A percentile compares a stretch with the other conserved stretches of the same genome.
Evolutionary conservation across 2,113 vertebrate genomes (phyloP).

Genomic region (Caretta caretta): DNA sequence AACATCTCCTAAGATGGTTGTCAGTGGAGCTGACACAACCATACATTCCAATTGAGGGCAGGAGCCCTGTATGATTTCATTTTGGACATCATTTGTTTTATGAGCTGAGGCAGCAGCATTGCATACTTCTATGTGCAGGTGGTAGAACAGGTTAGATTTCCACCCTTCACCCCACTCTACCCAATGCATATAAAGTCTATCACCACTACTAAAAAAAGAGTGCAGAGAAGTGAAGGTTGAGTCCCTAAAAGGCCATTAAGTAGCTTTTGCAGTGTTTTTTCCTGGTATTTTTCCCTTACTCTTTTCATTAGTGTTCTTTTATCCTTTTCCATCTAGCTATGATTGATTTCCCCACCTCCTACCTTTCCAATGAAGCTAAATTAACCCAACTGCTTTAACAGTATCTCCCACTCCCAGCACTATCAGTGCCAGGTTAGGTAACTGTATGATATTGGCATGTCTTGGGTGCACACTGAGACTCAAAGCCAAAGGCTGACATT

Average conservation of each 20-base stretch:
- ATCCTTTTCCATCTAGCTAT: fast-evolving
- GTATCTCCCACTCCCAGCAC: not conserved
- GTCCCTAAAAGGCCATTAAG: not conserved
- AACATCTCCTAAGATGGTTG: not conserved
- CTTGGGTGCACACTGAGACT: not conserved
- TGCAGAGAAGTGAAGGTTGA: fast-evolving
- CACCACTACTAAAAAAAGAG: fast-evolving
- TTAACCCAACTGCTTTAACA: not conserved
- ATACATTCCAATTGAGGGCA: not conserved
- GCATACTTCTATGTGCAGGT: fast-evolving
- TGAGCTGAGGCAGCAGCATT: not conserved
- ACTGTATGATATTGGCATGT: not conserved
- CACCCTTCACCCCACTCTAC: not conserved
- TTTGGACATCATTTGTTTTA: not conserved
- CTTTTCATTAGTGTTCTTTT: not conserved
- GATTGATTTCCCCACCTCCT: not conserved
- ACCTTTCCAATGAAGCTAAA: not conserved
- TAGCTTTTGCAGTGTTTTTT: not conserved
- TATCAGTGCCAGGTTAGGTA: not conserved
- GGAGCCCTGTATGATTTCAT: not conserved
- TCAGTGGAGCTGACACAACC: not conserved
- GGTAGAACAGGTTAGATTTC: fast-evolving
- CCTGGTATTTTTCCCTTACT: not conserved
- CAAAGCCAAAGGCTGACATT: not conserved
- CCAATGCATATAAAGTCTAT: fast-evolving